These are phyloP conservation scores for Pogoniulus pusillus DNA, from an alignment of 2,797 vertebrate species.

Conservation along the genomic window DNA sequence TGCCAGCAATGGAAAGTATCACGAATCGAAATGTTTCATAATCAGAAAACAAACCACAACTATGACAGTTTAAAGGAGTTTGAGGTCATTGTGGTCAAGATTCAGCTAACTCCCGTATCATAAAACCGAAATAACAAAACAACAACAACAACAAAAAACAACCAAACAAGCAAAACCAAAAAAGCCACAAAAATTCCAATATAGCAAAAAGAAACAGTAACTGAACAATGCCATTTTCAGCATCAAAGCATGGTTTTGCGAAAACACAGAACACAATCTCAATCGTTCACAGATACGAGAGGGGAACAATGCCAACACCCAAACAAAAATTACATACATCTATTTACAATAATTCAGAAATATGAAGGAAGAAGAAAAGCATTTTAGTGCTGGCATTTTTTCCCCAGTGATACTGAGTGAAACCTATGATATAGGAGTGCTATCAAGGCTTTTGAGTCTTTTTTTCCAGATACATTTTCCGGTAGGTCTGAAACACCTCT, in stretches of 20 bases:
- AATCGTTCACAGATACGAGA: background rate
- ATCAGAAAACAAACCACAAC: background rate
- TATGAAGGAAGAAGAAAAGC: background rate
- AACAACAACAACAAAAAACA: too few relatives aligned
- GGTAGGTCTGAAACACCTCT: conserved; percentile 75
- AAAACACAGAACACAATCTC: background rate
- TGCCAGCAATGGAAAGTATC: conserved; percentile 33
- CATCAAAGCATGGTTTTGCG: background rate
- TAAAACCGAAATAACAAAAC: background rate
- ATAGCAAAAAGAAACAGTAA: background rate
- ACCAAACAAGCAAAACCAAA: too few relatives aligned
- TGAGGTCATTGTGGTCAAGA: background rate
- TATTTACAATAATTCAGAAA: background rate
- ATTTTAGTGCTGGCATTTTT: background rate
- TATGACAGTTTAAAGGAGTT: background rate
- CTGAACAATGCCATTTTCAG: background rate
- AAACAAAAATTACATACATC: background rate
- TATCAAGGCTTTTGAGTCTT: conserved; percentile 68
- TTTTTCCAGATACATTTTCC: conserved; percentile 79
- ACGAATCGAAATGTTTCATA: background rate
- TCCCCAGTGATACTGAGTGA: background rate
- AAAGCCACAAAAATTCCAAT: background rate
- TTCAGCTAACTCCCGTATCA: background rate
- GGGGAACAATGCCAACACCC: background rate
- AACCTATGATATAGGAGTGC: conserved; percentile 24